These are phyloP conservation scores for Macrotrachela quadricornifera DNA, from an alignment of 1,140 invertebrate genomes.

Conservation along the genomic window DNA sequence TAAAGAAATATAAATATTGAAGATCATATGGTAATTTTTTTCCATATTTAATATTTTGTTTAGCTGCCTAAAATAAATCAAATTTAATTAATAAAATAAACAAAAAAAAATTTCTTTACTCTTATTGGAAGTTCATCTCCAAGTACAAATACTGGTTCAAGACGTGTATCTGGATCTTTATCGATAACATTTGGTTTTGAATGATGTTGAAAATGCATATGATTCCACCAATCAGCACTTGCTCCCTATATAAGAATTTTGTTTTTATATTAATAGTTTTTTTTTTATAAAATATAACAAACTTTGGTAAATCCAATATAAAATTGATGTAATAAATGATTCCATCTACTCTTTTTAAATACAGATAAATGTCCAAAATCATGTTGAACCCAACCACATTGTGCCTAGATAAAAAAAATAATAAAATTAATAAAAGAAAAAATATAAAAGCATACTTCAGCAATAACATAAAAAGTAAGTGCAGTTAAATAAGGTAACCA, in stretches of 20 bases:
- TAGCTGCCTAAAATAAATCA: not conserved
- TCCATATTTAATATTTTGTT: constrained; percentile 7
- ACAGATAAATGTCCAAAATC: constrained; percentile 30
- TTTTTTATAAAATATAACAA: not conserved
- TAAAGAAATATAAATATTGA: too few relatives aligned
- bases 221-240: constrained; percentile 29
- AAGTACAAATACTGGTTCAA: constrained; percentile 27
- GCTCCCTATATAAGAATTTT: constrained; percentile 16
- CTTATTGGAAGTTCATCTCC: constrained; percentile 13
- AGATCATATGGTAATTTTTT: too few relatives aligned
- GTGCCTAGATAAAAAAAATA: constrained; percentile 15
- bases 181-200: constrained; percentile 30
- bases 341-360: constrained; percentile 19
- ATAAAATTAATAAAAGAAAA: not conserved
- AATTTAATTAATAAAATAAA: not conserved
- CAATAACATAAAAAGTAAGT: constrained; percentile 15
- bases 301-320: constrained; percentile 25
- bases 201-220: constrained; percentile 30
- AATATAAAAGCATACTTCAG: constrained; percentile 15
- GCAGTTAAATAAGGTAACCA: constrained; percentile 20
- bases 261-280: not conserved
- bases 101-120: not conserved
- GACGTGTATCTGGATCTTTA: constrained; percentile 28
- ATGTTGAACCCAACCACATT: constrained; percentile 30
- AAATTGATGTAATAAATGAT: constrained; percentile 23